Evolutionary conservation across 2,888 invertebrate genomes (phyloP).

Genomic region (Sarcophaga rosellei): DNA sequence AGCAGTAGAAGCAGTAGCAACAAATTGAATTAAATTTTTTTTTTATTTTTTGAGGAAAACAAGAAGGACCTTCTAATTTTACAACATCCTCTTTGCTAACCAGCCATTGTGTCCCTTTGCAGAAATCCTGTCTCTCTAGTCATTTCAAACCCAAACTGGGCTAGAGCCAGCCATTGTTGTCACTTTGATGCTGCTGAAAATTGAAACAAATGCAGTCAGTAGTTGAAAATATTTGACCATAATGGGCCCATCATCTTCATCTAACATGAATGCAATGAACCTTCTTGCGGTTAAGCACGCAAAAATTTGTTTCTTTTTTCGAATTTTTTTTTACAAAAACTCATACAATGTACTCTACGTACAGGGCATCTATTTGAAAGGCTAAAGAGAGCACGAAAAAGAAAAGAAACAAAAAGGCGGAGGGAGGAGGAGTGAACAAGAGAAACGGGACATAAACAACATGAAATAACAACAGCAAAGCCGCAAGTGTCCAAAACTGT

Average conservation of each 20-base stretch:
- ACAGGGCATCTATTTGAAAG: background rate
- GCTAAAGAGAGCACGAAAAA: background rate
- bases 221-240: slow-evolving; percentile 43
- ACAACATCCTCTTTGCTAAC: slow-evolving; percentile 16
- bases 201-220: slow-evolving; percentile 57
- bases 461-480: slow-evolving; percentile 40
- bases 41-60: slow-evolving; percentile 1
- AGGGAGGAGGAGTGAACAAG: background rate
- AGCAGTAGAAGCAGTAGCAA: background rate
- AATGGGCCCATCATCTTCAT: slow-evolving; percentile 44
- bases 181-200: slow-evolving; percentile 39
- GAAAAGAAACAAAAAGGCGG: background rate
- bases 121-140: background rate
- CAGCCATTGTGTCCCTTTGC: background rate
- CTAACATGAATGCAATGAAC: slow-evolving; percentile 52
- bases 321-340: background rate
- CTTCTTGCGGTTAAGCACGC: slow-evolving; percentile 63
- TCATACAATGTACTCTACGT: too few relatives aligned
- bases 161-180: slow-evolving; percentile 14
- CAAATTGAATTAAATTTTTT: background rate
- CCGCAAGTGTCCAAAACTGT: slow-evolving; percentile 65
- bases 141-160: too few relatives aligned
- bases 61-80: slow-evolving; percentile 24
- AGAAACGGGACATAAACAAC: slow-evolving; percentile 15
- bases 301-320: slow-evolving; percentile 17